Conservation (phyloP, 2,888 invertebrate species). For the Epinotia nisella region DNA sequence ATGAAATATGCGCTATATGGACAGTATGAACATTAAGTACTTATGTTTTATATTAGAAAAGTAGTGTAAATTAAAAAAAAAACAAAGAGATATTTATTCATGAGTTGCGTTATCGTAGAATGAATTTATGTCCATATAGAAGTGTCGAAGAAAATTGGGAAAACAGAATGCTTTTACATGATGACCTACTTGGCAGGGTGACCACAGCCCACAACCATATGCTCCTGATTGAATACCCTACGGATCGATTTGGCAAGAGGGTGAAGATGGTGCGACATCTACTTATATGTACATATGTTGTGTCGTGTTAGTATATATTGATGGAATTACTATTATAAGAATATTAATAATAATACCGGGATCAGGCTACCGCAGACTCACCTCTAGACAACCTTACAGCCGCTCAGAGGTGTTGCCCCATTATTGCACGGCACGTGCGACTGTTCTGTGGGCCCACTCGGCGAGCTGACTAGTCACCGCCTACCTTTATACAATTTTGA, state of each 20-base stretch:
- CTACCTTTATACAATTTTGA: too few species aligned
- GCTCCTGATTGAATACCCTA: constrained; percentile 16
- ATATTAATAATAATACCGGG: too few species aligned
- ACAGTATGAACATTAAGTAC: background rate
- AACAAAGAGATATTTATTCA: constrained; percentile 2
- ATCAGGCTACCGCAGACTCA: too few species aligned
- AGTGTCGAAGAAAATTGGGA: constrained; percentile 4
- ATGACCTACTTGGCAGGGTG: constrained; percentile 39
- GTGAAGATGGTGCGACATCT: constrained; percentile 7
- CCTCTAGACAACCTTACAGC: too few species aligned
- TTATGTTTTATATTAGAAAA: background rate
- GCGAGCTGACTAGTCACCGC: too few species aligned
- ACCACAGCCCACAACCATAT: constrained; percentile 1
- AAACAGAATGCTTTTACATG: constrained; percentile 10
- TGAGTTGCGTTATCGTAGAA: background rate
- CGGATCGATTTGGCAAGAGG: constrained; percentile 31
- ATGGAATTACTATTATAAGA: background rate
- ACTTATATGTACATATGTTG: background rate
- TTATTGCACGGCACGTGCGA: too few species aligned
- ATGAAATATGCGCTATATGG: too few species aligned
- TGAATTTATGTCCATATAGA: constrained; percentile 11
- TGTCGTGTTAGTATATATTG: background rate
- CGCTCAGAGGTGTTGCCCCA: too few species aligned
- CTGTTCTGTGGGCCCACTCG: too few species aligned
- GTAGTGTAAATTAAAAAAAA: background rate